Evolutionary conservation across 2,797 vertebrate genomes (phyloP), one percentile per base, ranked within the genome.

Genomic region (Falco biarmicus): DNA sequence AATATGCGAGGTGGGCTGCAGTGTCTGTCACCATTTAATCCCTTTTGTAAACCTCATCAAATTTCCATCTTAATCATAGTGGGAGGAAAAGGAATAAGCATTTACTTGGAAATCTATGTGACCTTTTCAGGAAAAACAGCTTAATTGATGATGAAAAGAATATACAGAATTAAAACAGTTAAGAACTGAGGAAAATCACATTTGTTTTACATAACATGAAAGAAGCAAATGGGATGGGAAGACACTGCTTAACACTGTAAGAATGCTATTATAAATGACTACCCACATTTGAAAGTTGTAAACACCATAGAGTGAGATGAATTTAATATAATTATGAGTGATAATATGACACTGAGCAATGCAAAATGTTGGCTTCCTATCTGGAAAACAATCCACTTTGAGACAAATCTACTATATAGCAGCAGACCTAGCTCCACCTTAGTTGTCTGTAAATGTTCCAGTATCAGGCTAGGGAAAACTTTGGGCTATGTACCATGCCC

Each of bases 241-340:
- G 77, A 90, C 84, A 82, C 51, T 90, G 81, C 34, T 90, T 93
- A 91, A 92, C 56, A 43, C 34, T 64, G 1, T 90, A 89, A 90
- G 86, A 93, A 93, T 94, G 93, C 11, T 89, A 31, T 82, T 95
- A 56, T 51, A 87, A 87, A 56, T 76, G 54, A 76, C 77, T 95
- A 60, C 34, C 32, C 84, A 73, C 65, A 75, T 47, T 61, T 86
- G 45, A 82, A 83, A 91, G 45, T 64, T 84, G 53, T 73, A 90
- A 92, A 93, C 88, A 87, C 21, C 1, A 1, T 8, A 74, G 63
- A 91, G 60, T 64, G 82, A 95, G 43, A 88, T 0, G 6, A 95
- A 90, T 34, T 86, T 50, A 43, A 7, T 61, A 47, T 81, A 88
- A 93, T 65, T 90, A 57, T 68, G 59, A 93, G 60, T 22, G 10